These are phyloP conservation scores for Sciurus vulgaris DNA, from an alignment of 2,797 vertebrate species.

Conservation along the genomic window DNA sequence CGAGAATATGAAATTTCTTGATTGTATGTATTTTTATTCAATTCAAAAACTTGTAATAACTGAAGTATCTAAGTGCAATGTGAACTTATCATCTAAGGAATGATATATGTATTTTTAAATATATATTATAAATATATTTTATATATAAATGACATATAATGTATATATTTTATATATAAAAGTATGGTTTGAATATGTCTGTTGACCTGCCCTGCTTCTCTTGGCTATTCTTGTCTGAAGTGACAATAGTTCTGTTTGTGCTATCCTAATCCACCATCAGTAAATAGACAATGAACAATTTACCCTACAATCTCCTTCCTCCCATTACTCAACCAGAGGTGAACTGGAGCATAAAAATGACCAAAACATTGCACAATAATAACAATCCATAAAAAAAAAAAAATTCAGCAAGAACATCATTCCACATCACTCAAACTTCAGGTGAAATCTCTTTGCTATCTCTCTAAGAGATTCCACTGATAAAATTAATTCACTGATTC, in stretches of 20 bases:
- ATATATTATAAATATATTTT: too few relatives aligned
- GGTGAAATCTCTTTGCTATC: neutral
- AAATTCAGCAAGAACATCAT: neutral
- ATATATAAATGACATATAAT: too few relatives aligned
- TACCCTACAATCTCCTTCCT: neutral
- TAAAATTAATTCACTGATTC: slow-evolving; percentile 29
- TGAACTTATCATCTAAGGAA: slow-evolving; percentile 33
- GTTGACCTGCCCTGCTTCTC: neutral
- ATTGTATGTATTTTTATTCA: slow-evolving; percentile 6
- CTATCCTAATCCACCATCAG: neutral
- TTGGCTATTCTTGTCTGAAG: neutral
- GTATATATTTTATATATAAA: neutral
- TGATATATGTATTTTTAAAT: too few relatives aligned
- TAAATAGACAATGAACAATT: slow-evolving; percentile 19
- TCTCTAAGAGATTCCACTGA: neutral
- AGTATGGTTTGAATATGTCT: neutral
- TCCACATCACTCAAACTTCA: slow-evolving; percentile 13
- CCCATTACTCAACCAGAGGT: neutral
- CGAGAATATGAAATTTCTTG: neutral
- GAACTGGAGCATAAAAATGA: neutral
- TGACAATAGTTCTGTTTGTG: neutral
- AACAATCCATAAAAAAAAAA: slow-evolving; percentile 10
- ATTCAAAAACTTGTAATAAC: neutral
- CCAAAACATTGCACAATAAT: neutral
- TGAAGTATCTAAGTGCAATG: neutral